A percentile compares a stretch with the other conserved stretches of the same genome.
Conservation (phyloP, 2,888 invertebrate species). For the Scrobipalpa atriplicella region DNA sequence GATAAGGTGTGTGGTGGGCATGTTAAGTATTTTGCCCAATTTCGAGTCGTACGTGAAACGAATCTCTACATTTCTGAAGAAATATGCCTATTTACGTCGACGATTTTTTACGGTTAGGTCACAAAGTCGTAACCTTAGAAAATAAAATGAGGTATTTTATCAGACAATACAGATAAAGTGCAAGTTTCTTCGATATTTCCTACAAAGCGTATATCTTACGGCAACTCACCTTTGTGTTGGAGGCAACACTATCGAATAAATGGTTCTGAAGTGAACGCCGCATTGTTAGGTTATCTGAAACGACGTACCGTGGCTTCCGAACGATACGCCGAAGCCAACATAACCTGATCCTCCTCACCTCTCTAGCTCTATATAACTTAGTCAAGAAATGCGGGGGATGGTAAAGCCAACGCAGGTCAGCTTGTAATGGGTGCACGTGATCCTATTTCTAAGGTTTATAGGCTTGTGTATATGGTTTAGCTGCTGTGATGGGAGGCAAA, state of each 20-base stretch:
- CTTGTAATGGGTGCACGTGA: conserved; percentile 43
- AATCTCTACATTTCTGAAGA: not conserved
- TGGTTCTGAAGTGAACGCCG: conserved; percentile 62
- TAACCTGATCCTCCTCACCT: conserved; percentile 56
- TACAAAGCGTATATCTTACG: conserved; percentile 28
- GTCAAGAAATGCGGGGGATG: conserved; percentile 27
- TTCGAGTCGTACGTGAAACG: conserved; percentile 24
- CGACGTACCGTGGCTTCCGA: conserved; percentile 47
- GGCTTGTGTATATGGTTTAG: conserved; percentile 27
- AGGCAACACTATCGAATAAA: conserved; percentile 62
- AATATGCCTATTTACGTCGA: not conserved
- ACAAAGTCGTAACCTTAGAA: not conserved
- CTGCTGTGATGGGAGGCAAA: conserved; percentile 20
- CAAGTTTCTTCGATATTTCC: conserved; percentile 26
- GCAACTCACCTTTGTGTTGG: conserved; percentile 38
- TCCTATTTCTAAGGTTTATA: conserved; percentile 31
- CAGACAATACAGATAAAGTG: conserved; percentile 23
- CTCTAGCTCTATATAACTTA: conserved; percentile 26
- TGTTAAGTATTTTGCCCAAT: conserved; percentile 20
- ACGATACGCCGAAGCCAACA: conserved; percentile 53
- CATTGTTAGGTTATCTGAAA: conserved; percentile 73
- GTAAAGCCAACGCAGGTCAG: conserved; percentile 47
- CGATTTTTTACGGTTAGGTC: not conserved
- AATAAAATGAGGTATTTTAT: conserved; percentile 2
- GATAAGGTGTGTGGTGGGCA: conserved; percentile 13